phyloP scores from a whole-genome alignment of 2,113 vertebrate species.

The Rhagologus leucostigma region DNA sequence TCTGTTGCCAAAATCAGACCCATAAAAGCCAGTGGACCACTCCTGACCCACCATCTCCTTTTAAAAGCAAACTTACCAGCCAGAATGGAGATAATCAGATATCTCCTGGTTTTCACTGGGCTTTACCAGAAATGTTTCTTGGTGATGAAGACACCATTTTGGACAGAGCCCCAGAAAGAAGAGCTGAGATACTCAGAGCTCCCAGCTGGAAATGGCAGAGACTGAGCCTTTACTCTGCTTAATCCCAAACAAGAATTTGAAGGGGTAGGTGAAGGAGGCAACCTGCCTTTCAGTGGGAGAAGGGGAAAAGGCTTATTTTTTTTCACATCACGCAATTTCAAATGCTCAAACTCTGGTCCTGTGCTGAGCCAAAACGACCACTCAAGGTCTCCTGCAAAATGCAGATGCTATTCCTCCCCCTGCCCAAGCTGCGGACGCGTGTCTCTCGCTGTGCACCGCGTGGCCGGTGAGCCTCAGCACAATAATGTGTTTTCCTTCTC shows the following conservation, averaged over 20 bases:
- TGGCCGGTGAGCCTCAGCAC: background rate
- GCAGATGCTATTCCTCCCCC: background rate
- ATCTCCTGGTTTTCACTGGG: background rate
- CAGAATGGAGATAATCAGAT: background rate
- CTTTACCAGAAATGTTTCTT: background rate
- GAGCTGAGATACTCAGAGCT: background rate
- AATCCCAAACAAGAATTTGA: background rate
- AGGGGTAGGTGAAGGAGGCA: background rate
- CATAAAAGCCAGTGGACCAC: background rate
- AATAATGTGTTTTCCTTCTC: slow-evolving; percentile 56
- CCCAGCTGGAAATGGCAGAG: background rate
- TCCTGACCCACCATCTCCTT: background rate
- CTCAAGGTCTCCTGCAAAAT: background rate
- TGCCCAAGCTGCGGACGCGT: background rate
- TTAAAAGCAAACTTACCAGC: background rate
- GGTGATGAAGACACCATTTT: background rate
- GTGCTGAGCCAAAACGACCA: background rate
- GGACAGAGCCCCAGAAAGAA: background rate
- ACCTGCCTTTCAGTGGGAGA: background rate
- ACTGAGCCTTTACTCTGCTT: background rate
- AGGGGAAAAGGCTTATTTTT: background rate
- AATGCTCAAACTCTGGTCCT: background rate
- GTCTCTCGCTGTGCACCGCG: fast-evolving
- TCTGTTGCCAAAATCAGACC: background rate
- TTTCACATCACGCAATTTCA: background rate